Percentiles rank a stretch among this genome's conserved stretches.
Evolutionary conservation across 2,113 vertebrate genomes (phyloP).

Genomic region (Meles meles): DNA sequence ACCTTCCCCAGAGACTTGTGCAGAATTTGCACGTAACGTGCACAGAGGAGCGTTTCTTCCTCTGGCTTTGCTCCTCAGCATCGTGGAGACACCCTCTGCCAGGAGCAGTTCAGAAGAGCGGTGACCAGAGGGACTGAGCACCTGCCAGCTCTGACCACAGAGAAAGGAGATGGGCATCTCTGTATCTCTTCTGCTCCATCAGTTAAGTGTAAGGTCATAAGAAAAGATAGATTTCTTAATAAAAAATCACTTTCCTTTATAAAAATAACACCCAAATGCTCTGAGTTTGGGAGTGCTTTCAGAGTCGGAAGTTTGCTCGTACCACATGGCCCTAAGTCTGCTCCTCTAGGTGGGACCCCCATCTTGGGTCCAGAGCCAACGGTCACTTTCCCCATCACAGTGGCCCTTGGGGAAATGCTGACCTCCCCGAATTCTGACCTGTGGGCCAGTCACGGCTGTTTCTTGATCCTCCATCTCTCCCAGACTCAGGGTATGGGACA

Average conservation of each 20-base stretch:
- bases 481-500: too few relatives aligned
- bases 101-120: accelerated
- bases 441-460: not conserved
- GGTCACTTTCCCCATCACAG: not conserved
- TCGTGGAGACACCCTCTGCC: accelerated
- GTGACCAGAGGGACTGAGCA: accelerated
- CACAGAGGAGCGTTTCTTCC: accelerated
- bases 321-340: not conserved
- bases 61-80: not conserved
- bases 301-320: too few relatives aligned
- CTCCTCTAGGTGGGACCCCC: not conserved
- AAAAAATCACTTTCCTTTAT: not conserved
- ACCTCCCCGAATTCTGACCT: not conserved
- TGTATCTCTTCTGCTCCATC: not conserved
- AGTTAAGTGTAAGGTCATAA: too few relatives aligned
- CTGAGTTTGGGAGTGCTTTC: too few relatives aligned
- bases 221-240: not conserved
- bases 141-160: not conserved
- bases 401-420: not conserved
- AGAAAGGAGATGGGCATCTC: too few relatives aligned
- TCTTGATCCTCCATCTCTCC: not conserved
- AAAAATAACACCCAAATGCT: not conserved
- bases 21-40: accelerated
- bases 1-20: accelerated
- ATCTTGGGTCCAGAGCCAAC: too few relatives aligned